Percentiles rank a stretch among this genome's conserved stretches.
Evolutionary conservation across 2,888 invertebrate genomes (phyloP).

Genomic region (Brachyptera risi): DNA sequence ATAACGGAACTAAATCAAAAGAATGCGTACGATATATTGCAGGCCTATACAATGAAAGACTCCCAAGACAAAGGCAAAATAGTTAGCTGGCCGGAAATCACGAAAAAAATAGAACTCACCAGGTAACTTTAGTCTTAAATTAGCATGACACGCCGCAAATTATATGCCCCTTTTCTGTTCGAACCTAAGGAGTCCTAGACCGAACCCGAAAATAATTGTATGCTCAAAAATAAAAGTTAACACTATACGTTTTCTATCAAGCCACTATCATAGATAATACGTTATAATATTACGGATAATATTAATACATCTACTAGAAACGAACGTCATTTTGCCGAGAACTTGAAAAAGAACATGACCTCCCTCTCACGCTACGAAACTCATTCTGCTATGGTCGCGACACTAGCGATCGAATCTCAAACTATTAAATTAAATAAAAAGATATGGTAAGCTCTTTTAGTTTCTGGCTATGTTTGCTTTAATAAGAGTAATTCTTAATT

Average conservation of each 20-base stretch:
- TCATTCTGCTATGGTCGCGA: constrained; percentile 3
- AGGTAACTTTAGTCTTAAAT: constrained; percentile 28
- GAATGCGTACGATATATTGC: no score
- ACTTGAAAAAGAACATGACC: constrained; percentile 12
- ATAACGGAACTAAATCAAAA: no score
- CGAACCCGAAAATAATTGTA: no score
- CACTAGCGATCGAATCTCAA: background rate
- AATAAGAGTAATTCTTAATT: background rate
- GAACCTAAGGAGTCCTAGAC: no score
- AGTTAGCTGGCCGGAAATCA: constrained; percentile 33
- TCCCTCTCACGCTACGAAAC: background rate
- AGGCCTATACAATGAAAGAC: no score
- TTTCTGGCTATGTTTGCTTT: background rate
- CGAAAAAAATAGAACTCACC: constrained; percentile 11
- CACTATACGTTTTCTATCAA: constrained; percentile 11
- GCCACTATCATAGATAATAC: constrained; percentile 22
- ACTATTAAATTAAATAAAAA: background rate
- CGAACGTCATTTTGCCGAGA: constrained; percentile 24
- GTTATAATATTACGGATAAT: constrained; percentile 3
- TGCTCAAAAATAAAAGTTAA: no score
- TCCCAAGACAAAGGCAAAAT: no score
- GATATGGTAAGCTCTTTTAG: no score
- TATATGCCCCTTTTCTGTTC: no score
- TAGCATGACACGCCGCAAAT: constrained; percentile 28
- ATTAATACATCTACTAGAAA: constrained; percentile 1